These are phyloP conservation scores for Tyto alba DNA, from an alignment of 2,113 vertebrate genomes.

Conservation along the genomic window DNA sequence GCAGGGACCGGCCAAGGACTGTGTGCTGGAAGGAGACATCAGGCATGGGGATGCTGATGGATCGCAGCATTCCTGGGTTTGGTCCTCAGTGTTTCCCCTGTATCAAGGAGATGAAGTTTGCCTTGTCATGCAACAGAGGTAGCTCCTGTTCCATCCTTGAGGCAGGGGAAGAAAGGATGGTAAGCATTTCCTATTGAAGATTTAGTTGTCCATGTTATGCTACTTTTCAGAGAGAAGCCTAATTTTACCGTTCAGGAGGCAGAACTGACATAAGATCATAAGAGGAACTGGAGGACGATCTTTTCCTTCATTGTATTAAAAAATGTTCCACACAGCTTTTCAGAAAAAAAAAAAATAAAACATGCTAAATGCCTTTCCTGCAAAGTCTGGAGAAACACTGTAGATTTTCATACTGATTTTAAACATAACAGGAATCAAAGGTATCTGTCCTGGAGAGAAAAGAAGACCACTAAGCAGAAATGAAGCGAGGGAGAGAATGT, in stretches of 20 bases:
- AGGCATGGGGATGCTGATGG: not conserved
- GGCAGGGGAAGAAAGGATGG: not conserved
- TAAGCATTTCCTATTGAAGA: not conserved
- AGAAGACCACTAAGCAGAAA: not conserved
- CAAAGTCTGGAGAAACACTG: not conserved
- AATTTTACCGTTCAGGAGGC: not conserved
- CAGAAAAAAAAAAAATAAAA: not conserved
- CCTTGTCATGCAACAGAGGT: not conserved
- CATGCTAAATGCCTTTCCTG: not conserved
- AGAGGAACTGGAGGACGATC: not conserved
- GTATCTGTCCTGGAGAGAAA: not conserved
- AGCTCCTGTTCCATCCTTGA: not conserved
- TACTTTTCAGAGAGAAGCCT: not conserved
- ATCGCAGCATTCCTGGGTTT: accelerated
- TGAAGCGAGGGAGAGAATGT: not conserved
- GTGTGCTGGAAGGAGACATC: not conserved
- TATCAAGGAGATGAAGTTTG: not conserved
- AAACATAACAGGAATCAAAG: not conserved
- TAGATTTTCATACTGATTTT: not conserved
- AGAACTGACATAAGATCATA: not conserved
- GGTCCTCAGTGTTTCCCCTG: not conserved
- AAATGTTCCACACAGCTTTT: not conserved
- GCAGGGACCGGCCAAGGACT: accelerated
- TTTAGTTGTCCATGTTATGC: not conserved
- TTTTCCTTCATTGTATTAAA: not conserved